phyloP scores from a whole-genome alignment of 2,888 invertebrate genomes.

The Cosmorhoe ocellata region DNA sequence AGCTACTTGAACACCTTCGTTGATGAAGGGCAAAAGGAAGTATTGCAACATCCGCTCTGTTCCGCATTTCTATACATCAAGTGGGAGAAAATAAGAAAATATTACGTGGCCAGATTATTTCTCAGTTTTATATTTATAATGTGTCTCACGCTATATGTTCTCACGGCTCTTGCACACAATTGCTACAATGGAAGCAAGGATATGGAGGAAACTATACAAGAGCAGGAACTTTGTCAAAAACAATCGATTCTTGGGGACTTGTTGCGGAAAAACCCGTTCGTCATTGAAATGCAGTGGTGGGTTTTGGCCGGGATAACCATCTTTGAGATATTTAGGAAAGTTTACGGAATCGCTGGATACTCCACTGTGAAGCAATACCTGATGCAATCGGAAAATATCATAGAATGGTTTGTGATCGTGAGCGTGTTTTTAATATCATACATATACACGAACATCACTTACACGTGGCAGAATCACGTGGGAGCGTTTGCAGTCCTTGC shows the following conservation, averaged over 20 bases:
- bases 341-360: slow-evolving; percentile 91
- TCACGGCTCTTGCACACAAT: slow-evolving; percentile 91
- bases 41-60: slow-evolving; percentile 92
- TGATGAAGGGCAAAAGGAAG: slow-evolving; percentile 94
- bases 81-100: slow-evolving; percentile 95
- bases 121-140: slow-evolving; percentile 91
- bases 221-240: slow-evolving; percentile 89
- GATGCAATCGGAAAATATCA: slow-evolving; percentile 91
- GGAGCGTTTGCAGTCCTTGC: slow-evolving; percentile 93
- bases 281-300: slow-evolving; percentile 93
- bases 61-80: slow-evolving; percentile 94
- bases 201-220: slow-evolving; percentile 87
- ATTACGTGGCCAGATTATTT: slow-evolving; percentile 90
- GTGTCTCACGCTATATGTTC: slow-evolving; percentile 90
- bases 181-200: slow-evolving; percentile 92
- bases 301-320: slow-evolving; percentile 89
- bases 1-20: slow-evolving; percentile 93
- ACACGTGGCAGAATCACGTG: slow-evolving; percentile 93
- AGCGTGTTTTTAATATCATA: slow-evolving; percentile 93
- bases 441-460: slow-evolving; percentile 87
- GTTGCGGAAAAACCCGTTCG: slow-evolving; percentile 87
- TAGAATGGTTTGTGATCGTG: slow-evolving; percentile 93
- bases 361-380: slow-evolving; percentile 91
- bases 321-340: slow-evolving; percentile 90
- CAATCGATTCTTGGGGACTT: slow-evolving; percentile 90